Conservation (phyloP, 2,797 vertebrate genomes). For the Fringilla coelebs region DNA sequence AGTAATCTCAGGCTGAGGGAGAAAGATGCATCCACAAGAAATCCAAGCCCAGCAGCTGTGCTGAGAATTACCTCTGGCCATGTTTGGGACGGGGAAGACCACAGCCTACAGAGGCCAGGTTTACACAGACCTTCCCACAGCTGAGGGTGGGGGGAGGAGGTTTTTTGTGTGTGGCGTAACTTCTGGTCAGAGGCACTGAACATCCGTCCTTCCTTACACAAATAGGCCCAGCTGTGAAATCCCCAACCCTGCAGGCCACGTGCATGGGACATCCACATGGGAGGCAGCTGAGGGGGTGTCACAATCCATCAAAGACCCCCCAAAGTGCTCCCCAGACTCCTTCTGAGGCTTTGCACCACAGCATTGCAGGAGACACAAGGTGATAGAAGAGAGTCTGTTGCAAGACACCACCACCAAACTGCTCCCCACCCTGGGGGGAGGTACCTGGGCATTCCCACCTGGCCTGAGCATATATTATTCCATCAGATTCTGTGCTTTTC, state of each 20-base stretch:
- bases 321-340: not conserved
- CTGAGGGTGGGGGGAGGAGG: not conserved
- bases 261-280: no score
- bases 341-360: not conserved
- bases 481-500: not conserved
- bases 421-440: not conserved
- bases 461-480: not conserved
- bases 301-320: not conserved
- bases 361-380: not conserved
- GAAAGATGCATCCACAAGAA: not conserved
- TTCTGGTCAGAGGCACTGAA: not conserved
- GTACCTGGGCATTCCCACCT: not conserved
- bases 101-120: not conserved
- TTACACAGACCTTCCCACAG: not conserved
- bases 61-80: not conserved
- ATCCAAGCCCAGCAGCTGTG: not conserved
- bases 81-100: not conserved
- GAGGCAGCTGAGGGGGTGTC: not conserved
- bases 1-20: not conserved
- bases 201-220: not conserved
- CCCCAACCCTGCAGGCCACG: not conserved
- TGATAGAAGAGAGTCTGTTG: not conserved
- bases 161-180: rapidly evolving
- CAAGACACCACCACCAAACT: not conserved
- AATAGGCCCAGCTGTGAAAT: not conserved